Base-by-base conservation (phyloP, 1,140 invertebrate species). In the Platyscapa corneri region DNA sequence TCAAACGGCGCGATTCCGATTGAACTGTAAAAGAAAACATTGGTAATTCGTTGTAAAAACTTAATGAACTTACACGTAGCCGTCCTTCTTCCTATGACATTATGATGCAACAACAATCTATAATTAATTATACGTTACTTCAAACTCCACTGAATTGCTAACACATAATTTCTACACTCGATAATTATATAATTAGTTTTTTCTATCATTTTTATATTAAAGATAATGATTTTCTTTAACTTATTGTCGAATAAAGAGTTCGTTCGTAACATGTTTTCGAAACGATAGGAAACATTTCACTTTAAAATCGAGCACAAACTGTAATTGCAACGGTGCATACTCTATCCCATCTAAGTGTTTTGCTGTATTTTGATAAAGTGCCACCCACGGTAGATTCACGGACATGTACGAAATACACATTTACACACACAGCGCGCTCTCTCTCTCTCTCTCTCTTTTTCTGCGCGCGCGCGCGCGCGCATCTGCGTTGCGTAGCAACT, bases 231-330 rank as follows among this genome's bases (percentile, higher is more conserved):
- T 37, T 42, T 39, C 20, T 49, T 32, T 56, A 37, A 27, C 30
- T 84, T 84, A 84, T 84, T 84, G 83, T 84, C 83, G 83, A 84
- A 72, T 84, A 80, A 84, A 84, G 42, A 70, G 32, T 79, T 56
- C 6, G 46, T 79, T 78, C 32, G 49, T 72, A 64, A 83, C 16
- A 76, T 46, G 1, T 76, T 64, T 53, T 30, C 34, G 14, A 83
- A 83, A 8, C 49, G n/a, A 76, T 78, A 67, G 74, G 75, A 83
- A 83, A 83, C 70, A 37, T 70, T 60, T 83, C 56, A 67, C 23
- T 65, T 70, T 78, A 42, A 16, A 67, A 30, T 65, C 39, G 7
- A 67, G 7, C 56, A 37, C 32, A 12, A 32, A 67, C 67, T 37
- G 27, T 32, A 75, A 42, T 60, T 74, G 1, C 30, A 72, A 46